These are phyloP conservation scores for Pelosia muscerda DNA, from an alignment of 2,888 invertebrate genomes.

Conservation along the genomic window DNA sequence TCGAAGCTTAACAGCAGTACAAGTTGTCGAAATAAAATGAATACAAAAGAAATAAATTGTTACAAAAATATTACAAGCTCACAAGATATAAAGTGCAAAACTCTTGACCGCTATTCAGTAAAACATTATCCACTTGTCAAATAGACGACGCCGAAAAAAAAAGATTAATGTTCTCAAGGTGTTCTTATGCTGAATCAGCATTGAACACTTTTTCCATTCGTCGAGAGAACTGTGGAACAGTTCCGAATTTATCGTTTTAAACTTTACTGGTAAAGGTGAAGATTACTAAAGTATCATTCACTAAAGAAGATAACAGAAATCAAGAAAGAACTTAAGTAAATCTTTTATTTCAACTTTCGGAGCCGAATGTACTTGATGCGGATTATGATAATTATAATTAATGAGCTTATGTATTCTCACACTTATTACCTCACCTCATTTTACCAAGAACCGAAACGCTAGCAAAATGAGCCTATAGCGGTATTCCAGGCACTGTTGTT, in stretches of 20 bases:
- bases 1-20: background rate
- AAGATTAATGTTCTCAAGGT: constrained; percentile 7
- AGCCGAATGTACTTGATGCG: too few species aligned
- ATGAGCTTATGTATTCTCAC: too few species aligned
- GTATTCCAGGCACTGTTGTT: too few species aligned
- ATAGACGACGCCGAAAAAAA: background rate
- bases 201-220: background rate
- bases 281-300: too few species aligned
- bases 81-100: constrained; percentile 16
- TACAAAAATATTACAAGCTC: background rate
- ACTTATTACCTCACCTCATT: too few species aligned
- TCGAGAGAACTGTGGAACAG: background rate
- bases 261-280: background rate
- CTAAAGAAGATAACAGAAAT: too few species aligned
- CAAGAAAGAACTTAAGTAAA: too few species aligned
- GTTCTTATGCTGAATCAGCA: constrained; percentile 1
- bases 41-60: background rate
- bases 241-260: background rate
- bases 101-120: constrained; percentile 3
- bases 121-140: constrained; percentile 9
- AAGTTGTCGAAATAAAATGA: background rate
- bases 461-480: too few species aligned
- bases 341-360: too few species aligned
- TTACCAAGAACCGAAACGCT: too few species aligned
- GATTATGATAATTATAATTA: too few species aligned